Evolutionary conservation across 2,888 invertebrate genomes (phyloP).

Genomic region (Leptinotarsa peninsularis): DNA sequence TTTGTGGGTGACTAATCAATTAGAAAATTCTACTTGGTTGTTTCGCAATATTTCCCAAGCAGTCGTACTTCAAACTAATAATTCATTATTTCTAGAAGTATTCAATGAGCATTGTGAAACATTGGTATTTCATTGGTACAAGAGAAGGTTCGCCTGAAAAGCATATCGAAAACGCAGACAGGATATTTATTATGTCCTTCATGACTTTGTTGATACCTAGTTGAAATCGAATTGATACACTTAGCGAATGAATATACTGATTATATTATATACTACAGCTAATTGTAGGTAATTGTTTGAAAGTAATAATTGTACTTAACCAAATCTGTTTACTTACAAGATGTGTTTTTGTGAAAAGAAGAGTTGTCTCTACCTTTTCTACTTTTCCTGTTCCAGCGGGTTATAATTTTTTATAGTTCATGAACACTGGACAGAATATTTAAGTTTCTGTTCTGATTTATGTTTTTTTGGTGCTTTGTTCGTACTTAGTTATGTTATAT

Average conservation of each 20-base stretch:
- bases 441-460: too few species aligned
- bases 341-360: too few species aligned
- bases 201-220: not conserved
- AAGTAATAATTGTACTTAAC: too few species aligned
- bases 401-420: too few species aligned
- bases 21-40: conserved; percentile 28
- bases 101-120: conserved; percentile 22
- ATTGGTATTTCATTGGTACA: conserved; percentile 18
- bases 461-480: too few species aligned
- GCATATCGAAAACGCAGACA: conserved; percentile 10
- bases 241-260: not conserved
- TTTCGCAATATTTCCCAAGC: conserved; percentile 29
- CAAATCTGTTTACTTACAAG: too few species aligned
- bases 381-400: too few species aligned
- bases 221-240: not conserved
- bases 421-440: too few species aligned
- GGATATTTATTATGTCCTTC: conserved; percentile 11
- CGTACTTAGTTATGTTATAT: too few species aligned
- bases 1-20: conserved; percentile 35
- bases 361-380: too few species aligned
- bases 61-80: conserved; percentile 23
- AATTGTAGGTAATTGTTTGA: too few species aligned
- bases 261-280: too few species aligned
- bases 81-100: conserved; percentile 21
- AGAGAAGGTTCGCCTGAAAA: conserved; percentile 18